phyloP scores from a whole-genome alignment of 1,140 invertebrate genomes.

The Ips nitidus region DNA sequence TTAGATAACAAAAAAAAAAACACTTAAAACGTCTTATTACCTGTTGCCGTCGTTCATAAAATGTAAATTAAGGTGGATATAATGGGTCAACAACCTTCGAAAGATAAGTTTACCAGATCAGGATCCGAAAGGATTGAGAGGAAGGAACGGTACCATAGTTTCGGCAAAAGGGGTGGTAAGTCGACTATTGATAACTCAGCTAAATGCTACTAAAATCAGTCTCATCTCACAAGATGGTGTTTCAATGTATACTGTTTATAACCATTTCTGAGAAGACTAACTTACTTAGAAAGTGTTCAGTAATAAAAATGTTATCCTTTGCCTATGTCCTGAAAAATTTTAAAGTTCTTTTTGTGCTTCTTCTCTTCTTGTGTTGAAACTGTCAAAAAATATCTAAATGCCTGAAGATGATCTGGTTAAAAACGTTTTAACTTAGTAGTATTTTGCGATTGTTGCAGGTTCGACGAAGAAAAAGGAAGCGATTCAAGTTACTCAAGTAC shows the following conservation, averaged over 20 bases:
- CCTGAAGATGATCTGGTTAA: too few relatives aligned
- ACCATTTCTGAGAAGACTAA: too few relatives aligned
- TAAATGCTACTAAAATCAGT: not conserved
- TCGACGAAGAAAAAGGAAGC: slow-evolving; percentile 48
- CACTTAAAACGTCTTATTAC: not conserved
- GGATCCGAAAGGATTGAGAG: slow-evolving; percentile 45
- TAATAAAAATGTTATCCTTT: too few relatives aligned
- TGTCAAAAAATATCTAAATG: too few relatives aligned
- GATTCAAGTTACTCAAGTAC: slow-evolving; percentile 48
- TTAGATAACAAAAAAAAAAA: slow-evolving; percentile 4
- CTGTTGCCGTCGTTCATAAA: not conserved
- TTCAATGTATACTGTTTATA: too few relatives aligned
- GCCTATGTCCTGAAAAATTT: too few relatives aligned
- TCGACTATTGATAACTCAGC: not conserved
- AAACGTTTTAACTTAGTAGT: too few relatives aligned
- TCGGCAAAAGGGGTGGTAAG: slow-evolving; percentile 46
- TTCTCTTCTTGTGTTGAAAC: too few relatives aligned
- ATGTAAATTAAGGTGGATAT: slow-evolving; percentile 40
- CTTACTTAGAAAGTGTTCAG: too few relatives aligned
- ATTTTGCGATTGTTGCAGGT: slow-evolving; percentile 43
- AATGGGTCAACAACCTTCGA: slow-evolving; percentile 70
- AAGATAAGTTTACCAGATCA: slow-evolving; percentile 60
- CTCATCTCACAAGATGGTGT: not conserved
- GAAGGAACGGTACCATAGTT: slow-evolving; percentile 46
- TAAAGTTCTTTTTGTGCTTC: too few relatives aligned